These are phyloP conservation scores for Pseudorasbora parva DNA, from an alignment of 2,113 vertebrate species.

Conservation along the genomic window DNA sequence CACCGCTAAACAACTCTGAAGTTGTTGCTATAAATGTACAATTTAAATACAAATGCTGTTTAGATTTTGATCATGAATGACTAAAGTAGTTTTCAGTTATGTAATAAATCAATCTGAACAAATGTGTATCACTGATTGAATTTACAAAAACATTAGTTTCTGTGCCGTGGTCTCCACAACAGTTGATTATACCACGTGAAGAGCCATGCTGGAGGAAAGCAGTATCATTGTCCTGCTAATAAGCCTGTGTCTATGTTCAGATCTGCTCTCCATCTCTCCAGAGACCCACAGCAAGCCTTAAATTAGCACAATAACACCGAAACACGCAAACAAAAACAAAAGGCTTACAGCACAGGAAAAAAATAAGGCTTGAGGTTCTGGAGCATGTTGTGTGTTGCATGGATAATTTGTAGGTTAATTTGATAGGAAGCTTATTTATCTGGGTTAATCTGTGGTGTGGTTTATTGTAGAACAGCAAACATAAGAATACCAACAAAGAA, in stretches of 20 bases:
- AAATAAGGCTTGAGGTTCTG: conserved; percentile 64
- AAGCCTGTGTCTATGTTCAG: conserved; percentile 55
- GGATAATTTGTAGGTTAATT: conserved; percentile 74
- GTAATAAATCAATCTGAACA: neutral
- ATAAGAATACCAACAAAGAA: conserved; percentile 56
- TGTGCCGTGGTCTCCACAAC: neutral
- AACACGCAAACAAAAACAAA: conserved; percentile 70
- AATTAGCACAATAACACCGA: conserved; percentile 58
- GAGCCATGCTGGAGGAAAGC: conserved; percentile 45
- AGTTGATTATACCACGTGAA: conserved; percentile 12
- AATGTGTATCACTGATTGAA: neutral
- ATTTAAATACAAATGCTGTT: neutral
- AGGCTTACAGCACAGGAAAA: conserved; percentile 68
- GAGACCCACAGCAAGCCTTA: conserved; percentile 61
- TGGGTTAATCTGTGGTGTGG: conserved; percentile 63
- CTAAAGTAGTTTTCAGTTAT: neutral
- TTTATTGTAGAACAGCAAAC: conserved; percentile 61
- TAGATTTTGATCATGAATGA: neutral
- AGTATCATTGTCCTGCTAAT: conserved; percentile 52
- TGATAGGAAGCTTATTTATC: conserved; percentile 63
- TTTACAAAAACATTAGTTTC: neutral
- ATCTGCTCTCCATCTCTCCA: conserved; percentile 55
- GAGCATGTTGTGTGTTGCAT: conserved; percentile 52
- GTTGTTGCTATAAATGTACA: neutral
- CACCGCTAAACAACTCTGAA: neutral